Evolutionary conservation across 2,113 vertebrate genomes (phyloP), one percentile per base, ranked within the genome.

Genomic region (Spheniscus mendiculus): DNA sequence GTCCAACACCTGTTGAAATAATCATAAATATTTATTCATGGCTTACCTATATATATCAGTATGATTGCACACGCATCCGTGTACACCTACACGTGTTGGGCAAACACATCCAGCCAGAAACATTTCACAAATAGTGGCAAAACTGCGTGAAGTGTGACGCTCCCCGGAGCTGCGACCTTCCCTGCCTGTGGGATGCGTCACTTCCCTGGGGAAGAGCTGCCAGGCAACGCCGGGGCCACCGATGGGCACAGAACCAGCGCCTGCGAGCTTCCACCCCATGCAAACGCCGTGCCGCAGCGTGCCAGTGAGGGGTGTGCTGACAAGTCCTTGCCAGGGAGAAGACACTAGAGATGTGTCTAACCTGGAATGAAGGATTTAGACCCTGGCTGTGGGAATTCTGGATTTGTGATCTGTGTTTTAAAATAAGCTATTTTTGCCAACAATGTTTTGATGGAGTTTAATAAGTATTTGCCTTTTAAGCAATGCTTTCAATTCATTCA

Each of bases 1-100:
- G 58, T 15, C 61, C 81, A 58, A 56, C 91, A 95, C 96, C 97
- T 97, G 95, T 96, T 96, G 96, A 30, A 89, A 69, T 58, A 38
- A 38, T 56, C 5, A 0, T 8, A 4, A 10, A 9, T 30, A 12
- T 47, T 71, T 56, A 23, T 53, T 38, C 9, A 2, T 7, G 25
- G 58, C 6, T 77, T 20, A 6, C 6, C 12, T 12, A 3, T 19
- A 16, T 11, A 9, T 5, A 12, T 12, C 2, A 3, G 13, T 5
- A 10, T 1, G 74, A 32, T 19, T 10, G 42, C 20, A 11, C 32
- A 2, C 0, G 8, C 20, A 9, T 8, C 71, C 15, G 5, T 0
- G 4, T 14, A 5, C 26, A 11, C 70, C 38, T 25, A 19, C 29
- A 4, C 1, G 1, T 10, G 11, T 25, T 42, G 73, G 45, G n/a